These are phyloP conservation scores for Drosophila cracens DNA, from an alignment of 2,888 invertebrate species.

Conservation along the genomic window DNA sequence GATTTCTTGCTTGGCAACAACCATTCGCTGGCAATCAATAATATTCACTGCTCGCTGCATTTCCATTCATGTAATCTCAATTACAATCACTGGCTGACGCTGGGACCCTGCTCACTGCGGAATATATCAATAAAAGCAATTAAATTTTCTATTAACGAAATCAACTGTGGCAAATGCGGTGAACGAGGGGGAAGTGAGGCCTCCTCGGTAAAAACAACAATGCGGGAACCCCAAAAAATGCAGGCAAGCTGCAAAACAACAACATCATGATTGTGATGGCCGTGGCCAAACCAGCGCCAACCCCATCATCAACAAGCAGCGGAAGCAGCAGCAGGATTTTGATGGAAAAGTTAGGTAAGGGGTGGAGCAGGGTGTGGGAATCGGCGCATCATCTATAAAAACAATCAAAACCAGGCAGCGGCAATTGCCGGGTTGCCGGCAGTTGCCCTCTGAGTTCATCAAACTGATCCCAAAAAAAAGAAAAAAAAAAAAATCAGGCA, in stretches of 20 bases:
- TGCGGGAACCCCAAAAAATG: conserved; percentile 29
- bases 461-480: conserved; percentile 47
- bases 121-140: conserved; percentile 77
- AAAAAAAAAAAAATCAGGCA: neutral
- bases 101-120: conserved; percentile 17
- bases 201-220: conserved; percentile 28
- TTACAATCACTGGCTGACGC: conserved; percentile 46
- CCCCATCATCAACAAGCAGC: conserved; percentile 62
- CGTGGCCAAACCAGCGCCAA: conserved; percentile 30
- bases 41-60: conserved; percentile 46
- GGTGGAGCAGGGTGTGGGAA: neutral
- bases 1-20: conserved; percentile 27
- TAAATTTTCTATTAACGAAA: conserved; percentile 78
- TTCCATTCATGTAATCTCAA: conserved; percentile 56
- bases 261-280: conserved; percentile 46
- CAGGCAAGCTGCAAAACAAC: conserved; percentile 44
- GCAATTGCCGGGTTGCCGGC: conserved; percentile 52
- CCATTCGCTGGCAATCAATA: conserved; percentile 51
- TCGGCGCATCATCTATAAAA: conserved; percentile 67
- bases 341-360: neutral
- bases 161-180: conserved; percentile 61
- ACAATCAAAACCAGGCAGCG: conserved; percentile 70
- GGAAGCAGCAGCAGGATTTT: conserved; percentile 41
- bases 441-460: conserved; percentile 67
- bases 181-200: neutral